These are phyloP conservation scores for Melanogrammus aeglefinus DNA, from an alignment of 2,797 vertebrate species.

Conservation along the genomic window DNA sequence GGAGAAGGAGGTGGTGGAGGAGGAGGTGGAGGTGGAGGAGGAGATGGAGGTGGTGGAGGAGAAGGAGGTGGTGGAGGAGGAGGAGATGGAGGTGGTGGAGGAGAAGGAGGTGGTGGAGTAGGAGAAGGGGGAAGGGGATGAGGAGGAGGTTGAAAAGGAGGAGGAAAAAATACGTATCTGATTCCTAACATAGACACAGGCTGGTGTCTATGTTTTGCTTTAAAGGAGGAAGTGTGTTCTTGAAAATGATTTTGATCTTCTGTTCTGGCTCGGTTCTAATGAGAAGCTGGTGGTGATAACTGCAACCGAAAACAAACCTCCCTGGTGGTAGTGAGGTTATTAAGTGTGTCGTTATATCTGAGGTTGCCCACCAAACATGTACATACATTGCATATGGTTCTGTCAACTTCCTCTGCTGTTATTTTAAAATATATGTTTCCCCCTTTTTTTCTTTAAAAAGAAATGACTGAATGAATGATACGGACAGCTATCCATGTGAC, in stretches of 20 bases:
- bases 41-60: not conserved
- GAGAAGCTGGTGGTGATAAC: not conserved
- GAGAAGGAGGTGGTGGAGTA: slow-evolving; percentile 41
- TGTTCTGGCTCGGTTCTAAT: not conserved
- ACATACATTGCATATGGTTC: not conserved
- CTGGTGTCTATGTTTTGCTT: not conserved
- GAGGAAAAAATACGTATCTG: not conserved
- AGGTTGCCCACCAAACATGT: no score
- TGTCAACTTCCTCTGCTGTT: not conserved
- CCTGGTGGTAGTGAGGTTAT: not conserved
- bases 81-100: slow-evolving; percentile 42
- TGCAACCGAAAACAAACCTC: not conserved
- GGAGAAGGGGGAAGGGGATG: no score
- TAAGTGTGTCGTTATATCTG: no score
- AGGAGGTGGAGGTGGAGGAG: not conserved
- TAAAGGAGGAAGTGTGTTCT: not conserved
- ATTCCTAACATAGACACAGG: not conserved
- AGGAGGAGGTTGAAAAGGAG: not conserved
- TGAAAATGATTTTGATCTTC: no score
- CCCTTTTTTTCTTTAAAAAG: not conserved
- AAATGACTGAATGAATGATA: no score
- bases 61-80: slow-evolving; percentile 29
- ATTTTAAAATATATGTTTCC: not conserved
- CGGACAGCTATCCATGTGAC: no score
- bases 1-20: not conserved